These are phyloP conservation scores for Nibea coibor DNA, from an alignment of 2,113 vertebrate species.

Conservation along the genomic window DNA sequence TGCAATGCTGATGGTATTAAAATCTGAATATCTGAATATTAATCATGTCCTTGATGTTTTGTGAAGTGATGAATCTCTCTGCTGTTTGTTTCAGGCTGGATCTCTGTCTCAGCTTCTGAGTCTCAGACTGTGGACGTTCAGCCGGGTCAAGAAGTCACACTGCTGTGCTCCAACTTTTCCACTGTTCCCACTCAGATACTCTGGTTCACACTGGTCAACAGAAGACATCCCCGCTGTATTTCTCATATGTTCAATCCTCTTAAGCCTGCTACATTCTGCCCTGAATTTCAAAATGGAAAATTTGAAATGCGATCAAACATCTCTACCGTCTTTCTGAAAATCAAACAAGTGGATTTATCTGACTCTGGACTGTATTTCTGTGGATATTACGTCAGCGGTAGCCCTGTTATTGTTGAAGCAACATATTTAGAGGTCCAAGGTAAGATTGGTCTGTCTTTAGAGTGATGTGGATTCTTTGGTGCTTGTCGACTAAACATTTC, in stretches of 20 bases:
- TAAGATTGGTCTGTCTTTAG: slow-evolving; percentile 57
- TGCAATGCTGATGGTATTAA: no score
- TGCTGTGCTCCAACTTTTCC: no score
- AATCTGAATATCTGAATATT: no score
- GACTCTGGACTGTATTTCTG: slow-evolving; percentile 60
- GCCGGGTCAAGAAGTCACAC: no score
- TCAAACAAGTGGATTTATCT: slow-evolving; percentile 1
- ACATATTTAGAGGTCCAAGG: slow-evolving; percentile 45
- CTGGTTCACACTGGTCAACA: no score
- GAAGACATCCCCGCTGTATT: background rate
- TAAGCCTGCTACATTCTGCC: no score
- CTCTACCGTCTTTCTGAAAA: slow-evolving; percentile 19
- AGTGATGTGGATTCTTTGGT: slow-evolving; percentile 15
- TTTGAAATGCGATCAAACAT: slow-evolving; percentile 21
- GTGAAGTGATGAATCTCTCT: no score
- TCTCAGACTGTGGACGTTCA: no score
- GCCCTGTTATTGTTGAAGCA: background rate
- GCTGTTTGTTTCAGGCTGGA: no score
- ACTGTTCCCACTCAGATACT: no score
- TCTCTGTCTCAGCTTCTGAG: no score
- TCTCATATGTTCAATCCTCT: background rate
- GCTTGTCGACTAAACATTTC: background rate
- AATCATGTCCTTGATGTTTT: no score
- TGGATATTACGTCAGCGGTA: background rate
- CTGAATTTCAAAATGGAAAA: background rate